phyloP scores from a whole-genome alignment of 2,797 vertebrate species.

The Neosilurus mollespiculum region DNA sequence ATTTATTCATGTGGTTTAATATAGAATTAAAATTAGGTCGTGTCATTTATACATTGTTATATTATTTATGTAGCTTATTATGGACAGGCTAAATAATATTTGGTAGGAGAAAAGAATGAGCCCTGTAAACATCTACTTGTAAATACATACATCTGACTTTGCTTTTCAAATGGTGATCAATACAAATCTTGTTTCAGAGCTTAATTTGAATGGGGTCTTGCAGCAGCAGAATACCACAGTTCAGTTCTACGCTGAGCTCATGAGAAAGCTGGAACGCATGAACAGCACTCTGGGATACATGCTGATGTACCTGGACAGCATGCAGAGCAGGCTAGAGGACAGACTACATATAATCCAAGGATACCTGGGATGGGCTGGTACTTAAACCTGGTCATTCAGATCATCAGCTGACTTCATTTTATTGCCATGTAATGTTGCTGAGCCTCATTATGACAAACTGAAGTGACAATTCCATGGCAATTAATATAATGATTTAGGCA shows the following conservation, averaged over 20 bases:
- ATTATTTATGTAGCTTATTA: not conserved
- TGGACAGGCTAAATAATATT: not conserved
- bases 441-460: no score
- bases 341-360: constrained; percentile 72
- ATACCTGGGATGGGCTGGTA: constrained; percentile 76
- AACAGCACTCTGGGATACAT: constrained; percentile 76
- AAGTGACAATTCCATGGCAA: no score
- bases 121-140: not conserved
- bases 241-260: constrained; percentile 72
- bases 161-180: not conserved
- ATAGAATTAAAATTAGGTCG: no score
- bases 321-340: constrained; percentile 72
- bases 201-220: constrained; percentile 72
- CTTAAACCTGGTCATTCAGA: not conserved
- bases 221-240: constrained; percentile 74
- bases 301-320: constrained; percentile 70
- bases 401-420: no score
- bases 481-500: no score
- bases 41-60: no score
- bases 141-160: not conserved
- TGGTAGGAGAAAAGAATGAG: not conserved
- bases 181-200: constrained; percentile 62
- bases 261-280: constrained; percentile 77
- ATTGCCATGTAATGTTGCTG: no score
- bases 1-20: not conserved